A percentile compares a stretch with the other conserved stretches of the same genome.
These are phyloP conservation scores for Mastomys natalensis DNA, from an alignment of 2,113 vertebrate genomes.

Conservation along the genomic window DNA sequence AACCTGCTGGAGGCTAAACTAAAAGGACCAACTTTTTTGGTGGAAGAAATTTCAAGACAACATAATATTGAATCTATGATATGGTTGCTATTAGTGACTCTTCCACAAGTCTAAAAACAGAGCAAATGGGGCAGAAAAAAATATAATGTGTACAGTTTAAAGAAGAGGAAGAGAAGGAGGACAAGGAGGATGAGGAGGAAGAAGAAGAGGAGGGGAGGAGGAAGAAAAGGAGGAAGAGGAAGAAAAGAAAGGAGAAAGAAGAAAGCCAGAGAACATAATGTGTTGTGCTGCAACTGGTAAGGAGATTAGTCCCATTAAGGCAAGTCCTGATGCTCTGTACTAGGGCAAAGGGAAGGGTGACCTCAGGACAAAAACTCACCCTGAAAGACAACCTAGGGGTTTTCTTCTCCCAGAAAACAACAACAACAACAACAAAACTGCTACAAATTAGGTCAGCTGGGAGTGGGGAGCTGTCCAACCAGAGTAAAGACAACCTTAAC, in stretches of 20 bases:
- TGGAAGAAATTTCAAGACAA: neutral
- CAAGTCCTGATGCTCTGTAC: neutral
- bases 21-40: neutral
- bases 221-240: too few species aligned
- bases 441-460: neutral
- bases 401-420: neutral
- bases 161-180: neutral
- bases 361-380: neutral
- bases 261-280: neutral
- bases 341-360: neutral
- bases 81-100: neutral
- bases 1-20: neutral
- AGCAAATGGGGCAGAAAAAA: neutral
- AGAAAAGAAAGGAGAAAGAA: too few species aligned
- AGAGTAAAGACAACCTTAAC: neutral
- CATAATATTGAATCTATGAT: neutral
- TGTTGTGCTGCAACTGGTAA: neutral
- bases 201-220: accelerated
- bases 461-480: neutral
- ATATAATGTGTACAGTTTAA: neutral
- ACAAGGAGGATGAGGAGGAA: too few species aligned
- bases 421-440: neutral
- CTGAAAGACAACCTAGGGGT: neutral
- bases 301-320: neutral
- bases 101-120: neutral